These are phyloP conservation scores for Euleptes europaea DNA, from an alignment of 2,113 vertebrate species.

Conservation along the genomic window DNA sequence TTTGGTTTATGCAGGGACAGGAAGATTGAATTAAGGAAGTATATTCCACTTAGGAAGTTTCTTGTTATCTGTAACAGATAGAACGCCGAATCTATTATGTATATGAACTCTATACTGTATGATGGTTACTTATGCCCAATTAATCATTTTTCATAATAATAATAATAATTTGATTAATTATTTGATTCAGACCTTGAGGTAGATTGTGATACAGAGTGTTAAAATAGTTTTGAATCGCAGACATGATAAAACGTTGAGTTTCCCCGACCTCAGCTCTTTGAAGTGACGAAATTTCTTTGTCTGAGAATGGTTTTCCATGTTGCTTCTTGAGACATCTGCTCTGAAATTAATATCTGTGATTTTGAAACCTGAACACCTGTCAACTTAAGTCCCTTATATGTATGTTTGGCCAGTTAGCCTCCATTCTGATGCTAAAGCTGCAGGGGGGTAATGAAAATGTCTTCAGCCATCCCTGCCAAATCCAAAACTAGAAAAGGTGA, in stretches of 20 bases:
- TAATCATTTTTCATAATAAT: not conserved
- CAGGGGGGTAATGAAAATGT: not conserved
- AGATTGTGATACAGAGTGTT: not conserved
- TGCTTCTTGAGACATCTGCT: not conserved
- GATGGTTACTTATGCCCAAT: not conserved
- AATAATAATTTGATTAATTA: not conserved
- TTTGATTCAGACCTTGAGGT: not conserved
- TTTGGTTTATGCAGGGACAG: not conserved
- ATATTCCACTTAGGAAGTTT: not conserved
- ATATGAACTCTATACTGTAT: not conserved
- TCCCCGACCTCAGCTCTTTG: not conserved
- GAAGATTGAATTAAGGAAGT: not conserved
- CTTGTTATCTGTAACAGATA: not conserved
- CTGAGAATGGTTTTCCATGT: not conserved
- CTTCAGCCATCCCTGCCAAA: not conserved
- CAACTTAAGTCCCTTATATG: not conserved
- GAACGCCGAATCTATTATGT: not conserved
- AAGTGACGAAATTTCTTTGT: not conserved
- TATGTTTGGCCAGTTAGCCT: too few relatives aligned
- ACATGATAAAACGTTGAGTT: not conserved
- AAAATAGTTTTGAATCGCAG: not conserved
- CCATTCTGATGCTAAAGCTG: not conserved
- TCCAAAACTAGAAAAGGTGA: not conserved
- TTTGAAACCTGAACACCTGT: not conserved
- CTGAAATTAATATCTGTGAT: not conserved